A percentile compares a stretch with the other conserved stretches of the same genome.
phyloP scores from a whole-genome alignment of 2,113 vertebrate species.

The Chloropsis cyanopogon region DNA sequence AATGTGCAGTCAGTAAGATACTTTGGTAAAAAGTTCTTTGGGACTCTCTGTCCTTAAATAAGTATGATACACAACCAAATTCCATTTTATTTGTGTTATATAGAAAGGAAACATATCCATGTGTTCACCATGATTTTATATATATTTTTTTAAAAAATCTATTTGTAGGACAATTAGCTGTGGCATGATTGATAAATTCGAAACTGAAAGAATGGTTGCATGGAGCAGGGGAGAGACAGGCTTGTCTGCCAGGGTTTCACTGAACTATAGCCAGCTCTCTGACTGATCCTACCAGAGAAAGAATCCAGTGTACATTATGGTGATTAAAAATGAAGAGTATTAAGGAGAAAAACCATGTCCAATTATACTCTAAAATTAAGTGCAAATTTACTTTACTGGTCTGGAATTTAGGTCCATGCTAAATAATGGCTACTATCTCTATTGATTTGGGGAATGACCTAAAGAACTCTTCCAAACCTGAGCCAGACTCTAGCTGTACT shows the following conservation, averaged over 20 bases:
- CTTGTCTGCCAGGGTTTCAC: not conserved
- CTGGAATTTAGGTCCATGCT: not conserved
- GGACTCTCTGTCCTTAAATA: not conserved
- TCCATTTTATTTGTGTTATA: not conserved
- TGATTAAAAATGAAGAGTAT: not conserved
- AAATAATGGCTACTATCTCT: not conserved
- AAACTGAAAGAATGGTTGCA: not conserved
- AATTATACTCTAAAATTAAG: not conserved
- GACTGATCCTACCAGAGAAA: not conserved
- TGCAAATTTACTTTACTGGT: not conserved
- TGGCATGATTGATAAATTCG: not conserved
- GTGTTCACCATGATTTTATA: not conserved
- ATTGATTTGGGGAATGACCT: not conserved
- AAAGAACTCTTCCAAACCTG: not conserved
- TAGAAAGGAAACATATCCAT: not conserved
- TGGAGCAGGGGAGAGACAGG: not conserved
- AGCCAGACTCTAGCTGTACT: not conserved
- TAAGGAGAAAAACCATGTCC: not conserved
- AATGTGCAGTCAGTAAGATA: not conserved
- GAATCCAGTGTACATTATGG: not conserved
- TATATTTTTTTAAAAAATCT: not conserved
- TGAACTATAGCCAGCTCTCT: not conserved
- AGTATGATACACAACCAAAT: not conserved
- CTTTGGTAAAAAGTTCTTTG: not conserved
- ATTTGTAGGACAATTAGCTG: not conserved